Evolutionary conservation across 1,140 invertebrate genomes (phyloP), one percentile per base, ranked within the genome.

Genomic region (Anastrepha obliqua): DNA sequence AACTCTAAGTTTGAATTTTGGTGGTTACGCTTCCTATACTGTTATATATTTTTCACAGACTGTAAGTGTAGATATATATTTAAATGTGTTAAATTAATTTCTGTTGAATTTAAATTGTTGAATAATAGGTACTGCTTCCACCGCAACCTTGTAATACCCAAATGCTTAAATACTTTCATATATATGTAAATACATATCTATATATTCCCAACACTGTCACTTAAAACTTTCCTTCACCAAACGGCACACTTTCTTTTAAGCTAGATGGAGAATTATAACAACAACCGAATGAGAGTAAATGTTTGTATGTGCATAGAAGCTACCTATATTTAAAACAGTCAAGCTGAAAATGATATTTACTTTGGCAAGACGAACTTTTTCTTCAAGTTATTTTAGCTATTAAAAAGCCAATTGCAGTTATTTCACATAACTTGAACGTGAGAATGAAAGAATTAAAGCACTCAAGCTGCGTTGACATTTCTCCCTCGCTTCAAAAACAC

Each of bases 331-430:
- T 47, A n/a, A 2, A 51, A 55, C 0, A 81, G 47, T 81, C 15
- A 81, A 42, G 17, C 9, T 55, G 55, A 81, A 29, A 55, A 55
- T 9, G 15, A 29, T 55, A 81, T 55, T 81, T 81, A 51, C n/a
- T 55, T 55, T 81, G 74, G 17, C 74, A 81, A 15, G 74, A 81
- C 74, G 11, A 81, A 81, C 74, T 55, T 81, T 81, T 55, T 55
- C 74, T 29, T 51, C 47, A 81, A 81, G 74, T 55, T 55, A 15
- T 81, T 55, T 81, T 81, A 55, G 20, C 74, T 47, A 81, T 81
- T 81, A 81, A 81, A 81, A 81, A 81, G 74, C 74, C 74, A 81
- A 81, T 81, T 81, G 74, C 44, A 81, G 47, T 81, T 81, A 81
- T 47, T 81, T 81, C 74, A 81, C 47, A 81, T 81, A 58, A 81